Evolutionary conservation across 2,888 invertebrate genomes (phyloP).

Genomic region (Xestia sexstrigata): DNA sequence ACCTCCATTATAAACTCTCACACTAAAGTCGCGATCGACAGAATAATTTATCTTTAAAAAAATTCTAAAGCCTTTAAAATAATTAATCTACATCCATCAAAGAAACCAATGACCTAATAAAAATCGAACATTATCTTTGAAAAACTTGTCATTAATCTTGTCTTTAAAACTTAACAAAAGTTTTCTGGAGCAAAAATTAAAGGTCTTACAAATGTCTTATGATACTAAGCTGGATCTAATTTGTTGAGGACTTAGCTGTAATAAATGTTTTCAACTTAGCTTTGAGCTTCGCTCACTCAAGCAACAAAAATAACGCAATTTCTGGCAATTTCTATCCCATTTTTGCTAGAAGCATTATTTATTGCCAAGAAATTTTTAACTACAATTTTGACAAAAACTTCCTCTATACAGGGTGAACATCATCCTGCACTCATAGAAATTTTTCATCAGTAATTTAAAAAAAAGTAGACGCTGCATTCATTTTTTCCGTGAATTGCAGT

Average conservation of each 20-base stretch:
- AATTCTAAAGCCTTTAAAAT: constrained; percentile 5
- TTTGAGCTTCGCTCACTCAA: neutral
- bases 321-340: neutral
- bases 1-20: neutral
- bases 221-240: constrained; percentile 5
- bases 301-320: neutral
- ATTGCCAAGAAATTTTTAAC: neutral
- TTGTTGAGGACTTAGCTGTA: constrained; percentile 5
- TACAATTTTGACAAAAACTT: neutral
- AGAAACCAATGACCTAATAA: constrained; percentile 10
- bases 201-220: constrained; percentile 2
- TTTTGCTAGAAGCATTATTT: neutral
- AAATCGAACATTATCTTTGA: neutral
- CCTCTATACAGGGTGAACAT: too few species aligned
- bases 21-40: neutral
- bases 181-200: constrained; percentile 16
- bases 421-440: too few species aligned
- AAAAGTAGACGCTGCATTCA: too few species aligned
- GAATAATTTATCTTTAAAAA: neutral
- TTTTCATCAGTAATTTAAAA: too few species aligned
- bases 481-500: too few species aligned
- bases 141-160: constrained; percentile 34
- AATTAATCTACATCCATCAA: neutral
- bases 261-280: constrained; percentile 7
- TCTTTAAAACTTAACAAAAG: neutral